A percentile compares a stretch with the other conserved stretches of the same genome.
Conservation (phyloP, 1,140 invertebrate species). For the Centruroides vittatus region DNA sequence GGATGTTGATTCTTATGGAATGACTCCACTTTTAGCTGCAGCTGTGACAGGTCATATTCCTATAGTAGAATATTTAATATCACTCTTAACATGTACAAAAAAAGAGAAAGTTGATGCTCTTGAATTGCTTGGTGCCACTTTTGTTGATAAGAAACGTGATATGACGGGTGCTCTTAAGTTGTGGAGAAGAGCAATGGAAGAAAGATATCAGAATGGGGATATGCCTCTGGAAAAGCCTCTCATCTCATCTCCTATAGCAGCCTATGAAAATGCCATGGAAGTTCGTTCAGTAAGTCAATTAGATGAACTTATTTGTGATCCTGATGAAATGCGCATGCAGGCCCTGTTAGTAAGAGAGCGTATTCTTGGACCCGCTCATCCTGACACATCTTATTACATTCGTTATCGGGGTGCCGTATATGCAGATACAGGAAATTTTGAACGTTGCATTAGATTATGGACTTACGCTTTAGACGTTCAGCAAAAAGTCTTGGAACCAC, state of each 20-base stretch:
- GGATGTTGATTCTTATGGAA: constrained; percentile 88
- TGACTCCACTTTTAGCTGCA: constrained; percentile 84
- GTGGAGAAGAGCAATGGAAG: constrained; percentile 78
- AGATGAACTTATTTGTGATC: constrained; percentile 74
- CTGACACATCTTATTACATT: constrained; percentile 92
- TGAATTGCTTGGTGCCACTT: constrained; percentile 87
- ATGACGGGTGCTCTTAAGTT: constrained; percentile 73
- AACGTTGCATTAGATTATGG: constrained; percentile 82
- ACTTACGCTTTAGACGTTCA: constrained; percentile 95
- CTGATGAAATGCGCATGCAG: constrained; percentile 93
- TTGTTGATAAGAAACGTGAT: constrained; percentile 89
- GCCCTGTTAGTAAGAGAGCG: constrained; percentile 82
- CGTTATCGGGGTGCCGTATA: constrained; percentile 84
- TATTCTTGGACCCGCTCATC: constrained; percentile 83
- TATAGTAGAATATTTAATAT: constrained; percentile 82
- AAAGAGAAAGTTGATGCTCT: constrained; percentile 77
- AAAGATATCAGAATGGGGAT: constrained; percentile 24
- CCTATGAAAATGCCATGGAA: constrained; percentile 76
- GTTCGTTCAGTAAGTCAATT: constrained; percentile 58
- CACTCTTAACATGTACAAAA: constrained; percentile 46
- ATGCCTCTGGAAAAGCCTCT: constrained; percentile 46
- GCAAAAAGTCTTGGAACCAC: constrained; percentile 66
- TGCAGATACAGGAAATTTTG: constrained; percentile 84
- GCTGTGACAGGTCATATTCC: constrained; percentile 80
- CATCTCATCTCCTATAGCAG: constrained; percentile 51